Evolutionary conservation across 2,797 vertebrate species (phyloP).

Genomic region (Chromobotia macracanthus): DNA sequence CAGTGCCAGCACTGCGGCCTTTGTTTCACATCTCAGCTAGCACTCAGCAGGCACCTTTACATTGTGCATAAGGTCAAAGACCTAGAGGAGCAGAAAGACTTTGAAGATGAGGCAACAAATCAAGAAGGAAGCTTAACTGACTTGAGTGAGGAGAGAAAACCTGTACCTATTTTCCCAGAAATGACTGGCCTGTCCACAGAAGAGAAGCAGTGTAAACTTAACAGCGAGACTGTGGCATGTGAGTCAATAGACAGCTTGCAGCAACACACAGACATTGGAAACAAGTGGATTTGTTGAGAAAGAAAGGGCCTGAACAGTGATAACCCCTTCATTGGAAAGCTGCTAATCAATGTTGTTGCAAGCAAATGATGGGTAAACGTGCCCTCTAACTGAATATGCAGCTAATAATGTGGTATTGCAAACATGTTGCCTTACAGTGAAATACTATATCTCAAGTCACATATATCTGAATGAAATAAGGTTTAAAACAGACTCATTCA

Average conservation of each 20-base stretch:
- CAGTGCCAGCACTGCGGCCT: constrained; percentile 92
- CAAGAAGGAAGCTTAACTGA: constrained; percentile 37
- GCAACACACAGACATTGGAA: constrained; percentile 63
- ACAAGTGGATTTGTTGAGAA: constrained; percentile 61
- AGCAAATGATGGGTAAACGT: constrained; percentile 40
- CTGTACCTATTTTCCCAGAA: constrained; percentile 35
- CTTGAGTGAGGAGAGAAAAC: background rate
- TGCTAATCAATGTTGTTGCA: constrained; percentile 53
- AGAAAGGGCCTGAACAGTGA: constrained; percentile 50
- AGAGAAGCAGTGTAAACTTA: constrained; percentile 61
- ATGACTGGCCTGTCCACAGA: constrained; percentile 60
- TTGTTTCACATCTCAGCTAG: constrained; percentile 91
- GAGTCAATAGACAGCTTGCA: constrained; percentile 67
- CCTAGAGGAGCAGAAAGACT: constrained; percentile 65
- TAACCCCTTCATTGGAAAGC: constrained; percentile 60
- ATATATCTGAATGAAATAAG: constrained; percentile 32
- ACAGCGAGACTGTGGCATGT: constrained; percentile 59
- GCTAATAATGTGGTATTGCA: constrained; percentile 58
- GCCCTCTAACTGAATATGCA: constrained; percentile 45
- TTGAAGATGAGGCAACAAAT: constrained; percentile 59
- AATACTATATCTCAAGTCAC: constrained; percentile 38
- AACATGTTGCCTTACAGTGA: constrained; percentile 60
- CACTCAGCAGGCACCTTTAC: constrained; percentile 92
- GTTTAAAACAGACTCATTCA: constrained; percentile 16
- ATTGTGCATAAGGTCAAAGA: constrained; percentile 95